These are phyloP conservation scores for Drosophila percnosoma DNA, from an alignment of 2,888 invertebrate species.

Conservation along the genomic window DNA sequence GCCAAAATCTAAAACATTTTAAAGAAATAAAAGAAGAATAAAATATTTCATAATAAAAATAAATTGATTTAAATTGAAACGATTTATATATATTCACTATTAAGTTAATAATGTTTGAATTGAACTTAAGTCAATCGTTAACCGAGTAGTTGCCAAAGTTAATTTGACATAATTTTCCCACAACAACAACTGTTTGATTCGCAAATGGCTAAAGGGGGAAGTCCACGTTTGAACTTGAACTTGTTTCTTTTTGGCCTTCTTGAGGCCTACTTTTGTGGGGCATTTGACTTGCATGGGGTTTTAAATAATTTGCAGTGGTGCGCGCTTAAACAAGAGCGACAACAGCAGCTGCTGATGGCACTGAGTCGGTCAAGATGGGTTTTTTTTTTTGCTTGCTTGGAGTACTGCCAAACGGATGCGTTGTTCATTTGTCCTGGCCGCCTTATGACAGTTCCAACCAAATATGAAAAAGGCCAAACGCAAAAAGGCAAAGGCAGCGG, in stretches of 20 bases:
- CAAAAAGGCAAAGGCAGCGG: constrained; percentile 33
- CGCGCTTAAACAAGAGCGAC: constrained; percentile 40
- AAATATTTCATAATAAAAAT: not conserved
- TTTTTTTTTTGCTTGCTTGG: constrained; percentile 20
- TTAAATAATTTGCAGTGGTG: constrained; percentile 57
- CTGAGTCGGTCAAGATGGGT: constrained; percentile 20
- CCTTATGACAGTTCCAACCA: constrained; percentile 56
- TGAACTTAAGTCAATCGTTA: not conserved
- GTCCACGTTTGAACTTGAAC: constrained; percentile 60
- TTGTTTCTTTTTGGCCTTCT: constrained; percentile 17
- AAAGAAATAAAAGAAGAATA: not conserved
- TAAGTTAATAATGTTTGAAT: not conserved
- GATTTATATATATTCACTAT: not conserved
- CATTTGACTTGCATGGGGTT: constrained; percentile 64
- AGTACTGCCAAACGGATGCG: constrained; percentile 47
- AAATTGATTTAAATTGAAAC: not conserved
- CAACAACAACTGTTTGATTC: not conserved
- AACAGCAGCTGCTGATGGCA: constrained; percentile 51
- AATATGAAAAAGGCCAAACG: constrained; percentile 53
- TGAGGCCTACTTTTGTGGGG: constrained; percentile 26
- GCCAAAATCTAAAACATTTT: too few relatives aligned
- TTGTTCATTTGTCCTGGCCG: constrained; percentile 34
- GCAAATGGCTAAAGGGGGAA: not conserved
- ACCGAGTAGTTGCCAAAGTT: not conserved
- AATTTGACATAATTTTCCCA: constrained; percentile 10